Evolutionary conservation across 2,113 vertebrate genomes (phyloP), one percentile per base, ranked within the genome.

Genomic region (Thalassarche chlororhynchos): DNA sequence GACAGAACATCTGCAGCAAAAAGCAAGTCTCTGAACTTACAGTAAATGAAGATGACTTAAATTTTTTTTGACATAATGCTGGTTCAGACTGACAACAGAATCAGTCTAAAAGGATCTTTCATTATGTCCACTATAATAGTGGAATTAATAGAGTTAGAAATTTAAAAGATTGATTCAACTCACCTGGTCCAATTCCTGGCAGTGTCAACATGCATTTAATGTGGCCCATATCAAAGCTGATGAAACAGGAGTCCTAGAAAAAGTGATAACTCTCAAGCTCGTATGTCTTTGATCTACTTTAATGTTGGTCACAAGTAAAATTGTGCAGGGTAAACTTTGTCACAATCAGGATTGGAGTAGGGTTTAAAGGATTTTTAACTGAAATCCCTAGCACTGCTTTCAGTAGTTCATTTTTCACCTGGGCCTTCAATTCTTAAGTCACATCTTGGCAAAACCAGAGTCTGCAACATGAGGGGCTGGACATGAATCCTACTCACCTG

Each of bases 41-140:
- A 95, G 92, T 97, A 96, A 97, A 91, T 91, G 92, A 90, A 90
- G 92, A 89, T 87, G 61, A 74, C 84, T 92, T 95, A 89, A 80
- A 29, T 84, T 91, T 94, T 97, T 87, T 89, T 95, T 87, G n/a
- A 76, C 75, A 79, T 95, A 71, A 84, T 80, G 10, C 46, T 87
- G 49, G 49, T 95, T 94, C 46, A 94, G 57, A 66, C 13, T 94
- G 82, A 95, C 91, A 93, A 58, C 70, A 76, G 87, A 80, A 82
- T 93, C 75, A 34, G 66, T 66, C 80, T 88, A 55, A 91, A 94
- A 89, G 57, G 81, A 81, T 95, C 77, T 94, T 90, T 90, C 74
- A 78, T 95, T 94, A 93, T 83, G 68, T 90, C 75, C 70, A 28
- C 40, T 58, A 26, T 71, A 90, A 81, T 32, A 72, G 66, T 55